Evolutionary conservation across 2,888 invertebrate genomes (phyloP).

Genomic region (Steromphala cineraria): DNA sequence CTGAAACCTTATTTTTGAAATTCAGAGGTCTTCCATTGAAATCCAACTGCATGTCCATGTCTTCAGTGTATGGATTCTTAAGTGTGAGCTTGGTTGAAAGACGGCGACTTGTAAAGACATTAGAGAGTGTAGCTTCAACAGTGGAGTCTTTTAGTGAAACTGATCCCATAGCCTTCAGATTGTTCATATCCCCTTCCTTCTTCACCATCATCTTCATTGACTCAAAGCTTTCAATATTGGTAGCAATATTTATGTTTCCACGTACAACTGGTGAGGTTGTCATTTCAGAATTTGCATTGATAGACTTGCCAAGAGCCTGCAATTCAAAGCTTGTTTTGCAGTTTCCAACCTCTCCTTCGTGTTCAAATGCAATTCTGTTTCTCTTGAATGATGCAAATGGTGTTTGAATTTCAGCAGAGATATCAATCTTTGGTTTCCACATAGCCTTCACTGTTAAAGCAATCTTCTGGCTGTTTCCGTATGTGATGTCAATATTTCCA

Average conservation of each 20-base stretch:
- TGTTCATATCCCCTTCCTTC: not conserved
- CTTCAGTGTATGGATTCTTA: constrained; percentile 41
- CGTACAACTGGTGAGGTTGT: not conserved
- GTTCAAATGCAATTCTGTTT: not conserved
- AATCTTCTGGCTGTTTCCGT: constrained; percentile 9
- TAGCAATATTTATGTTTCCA: not conserved
- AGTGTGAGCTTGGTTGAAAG: constrained; percentile 12
- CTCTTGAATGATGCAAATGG: not conserved
- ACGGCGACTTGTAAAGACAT: not conserved
- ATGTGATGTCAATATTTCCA: not conserved
- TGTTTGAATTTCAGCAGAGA: not conserved
- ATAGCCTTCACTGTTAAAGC: constrained; percentile 1
- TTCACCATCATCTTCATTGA: not conserved
- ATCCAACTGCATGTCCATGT: constrained; percentile 27
- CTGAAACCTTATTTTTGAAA: constrained; percentile 3
- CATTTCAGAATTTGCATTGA: not conserved
- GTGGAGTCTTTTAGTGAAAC: not conserved
- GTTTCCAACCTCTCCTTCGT: not conserved
- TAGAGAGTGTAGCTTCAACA: not conserved
- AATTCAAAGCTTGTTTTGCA: not conserved
- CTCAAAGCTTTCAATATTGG: constrained; percentile 4
- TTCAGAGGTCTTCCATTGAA: constrained; percentile 9
- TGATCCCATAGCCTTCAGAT: not conserved
- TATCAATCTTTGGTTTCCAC: not conserved
- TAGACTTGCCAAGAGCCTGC: not conserved